These are phyloP conservation scores for Philereme vetulata DNA, from an alignment of 2,888 invertebrate genomes.

Conservation along the genomic window DNA sequence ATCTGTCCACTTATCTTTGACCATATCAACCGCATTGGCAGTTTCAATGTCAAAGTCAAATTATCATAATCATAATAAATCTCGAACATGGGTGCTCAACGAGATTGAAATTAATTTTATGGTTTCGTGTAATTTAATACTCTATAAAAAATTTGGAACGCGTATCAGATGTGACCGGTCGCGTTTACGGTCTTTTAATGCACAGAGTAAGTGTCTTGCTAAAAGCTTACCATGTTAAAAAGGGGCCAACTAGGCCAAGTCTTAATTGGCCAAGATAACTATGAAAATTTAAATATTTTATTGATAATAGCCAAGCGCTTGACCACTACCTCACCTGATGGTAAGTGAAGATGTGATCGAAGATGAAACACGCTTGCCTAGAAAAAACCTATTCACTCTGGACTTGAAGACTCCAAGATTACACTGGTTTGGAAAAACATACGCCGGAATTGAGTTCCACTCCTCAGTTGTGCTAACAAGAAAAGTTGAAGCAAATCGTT, in stretches of 20 bases:
- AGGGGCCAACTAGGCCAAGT: neutral
- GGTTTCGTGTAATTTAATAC: constrained; percentile 43
- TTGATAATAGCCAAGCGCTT: too few species aligned
- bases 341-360: too few species aligned
- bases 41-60: constrained; percentile 46
- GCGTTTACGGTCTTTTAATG: constrained; percentile 15
- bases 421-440: too few species aligned
- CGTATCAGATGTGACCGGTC: constrained; percentile 30
- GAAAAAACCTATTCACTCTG: too few species aligned
- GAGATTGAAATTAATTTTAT: constrained; percentile 43
- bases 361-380: too few species aligned
- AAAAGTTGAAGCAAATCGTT: too few species aligned
- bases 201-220: neutral
- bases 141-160: constrained; percentile 35
- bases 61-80: constrained; percentile 46
- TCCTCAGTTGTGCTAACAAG: too few species aligned
- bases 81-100: constrained; percentile 40
- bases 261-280: too few species aligned
- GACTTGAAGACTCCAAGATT: too few species aligned
- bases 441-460: too few species aligned
- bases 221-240: neutral
- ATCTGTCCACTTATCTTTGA: constrained; percentile 41
- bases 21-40: constrained; percentile 38
- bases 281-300: too few species aligned
- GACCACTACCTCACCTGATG: too few species aligned